Conservation (phyloP, 2,113 vertebrate genomes). For the Boleophthalmus pectinirostris region DNA sequence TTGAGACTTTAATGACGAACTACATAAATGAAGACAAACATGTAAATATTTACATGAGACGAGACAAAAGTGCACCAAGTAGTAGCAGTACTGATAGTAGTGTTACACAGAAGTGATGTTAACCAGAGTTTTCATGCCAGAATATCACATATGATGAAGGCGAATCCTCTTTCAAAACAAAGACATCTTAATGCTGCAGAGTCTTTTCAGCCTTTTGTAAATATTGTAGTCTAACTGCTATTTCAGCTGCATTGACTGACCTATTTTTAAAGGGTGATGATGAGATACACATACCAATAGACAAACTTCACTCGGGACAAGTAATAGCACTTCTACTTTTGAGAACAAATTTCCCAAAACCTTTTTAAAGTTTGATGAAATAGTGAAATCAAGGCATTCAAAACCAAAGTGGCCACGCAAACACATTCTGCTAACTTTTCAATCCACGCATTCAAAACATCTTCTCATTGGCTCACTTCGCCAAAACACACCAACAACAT, state of each 20-base stretch:
- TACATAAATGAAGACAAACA: conserved; percentile 73
- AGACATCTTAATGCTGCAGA: conserved; percentile 53
- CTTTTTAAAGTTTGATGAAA: conserved; percentile 42
- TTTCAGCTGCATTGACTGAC: conserved; percentile 41
- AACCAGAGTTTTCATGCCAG: conserved; percentile 71
- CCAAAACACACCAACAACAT: conserved; percentile 36
- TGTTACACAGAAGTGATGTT: conserved; percentile 70
- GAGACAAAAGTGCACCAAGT: conserved; percentile 74
- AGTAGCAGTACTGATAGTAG: conserved; percentile 71
- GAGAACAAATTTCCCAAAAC: conserved; percentile 61
- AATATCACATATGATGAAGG: conserved; percentile 63
- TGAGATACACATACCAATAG: conserved; percentile 41
- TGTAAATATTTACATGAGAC: conserved; percentile 80
- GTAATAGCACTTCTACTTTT: conserved; percentile 73
- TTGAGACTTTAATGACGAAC: conserved; percentile 61
- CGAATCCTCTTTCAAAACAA: conserved; percentile 44
- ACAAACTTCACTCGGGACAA: conserved; percentile 61
- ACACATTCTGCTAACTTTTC: conserved; percentile 31
- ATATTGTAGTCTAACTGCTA: conserved; percentile 53
- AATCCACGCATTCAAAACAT: conserved; percentile 36
- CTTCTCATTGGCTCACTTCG: conserved; percentile 43
- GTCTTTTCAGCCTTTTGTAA: conserved; percentile 52
- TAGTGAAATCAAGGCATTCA: conserved; percentile 65
- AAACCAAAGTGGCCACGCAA: conserved; percentile 59
- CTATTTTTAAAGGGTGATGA: conserved; percentile 44